These are phyloP conservation scores for Tipula unca DNA, from an alignment of 2,888 invertebrate species.

Conservation along the genomic window DNA sequence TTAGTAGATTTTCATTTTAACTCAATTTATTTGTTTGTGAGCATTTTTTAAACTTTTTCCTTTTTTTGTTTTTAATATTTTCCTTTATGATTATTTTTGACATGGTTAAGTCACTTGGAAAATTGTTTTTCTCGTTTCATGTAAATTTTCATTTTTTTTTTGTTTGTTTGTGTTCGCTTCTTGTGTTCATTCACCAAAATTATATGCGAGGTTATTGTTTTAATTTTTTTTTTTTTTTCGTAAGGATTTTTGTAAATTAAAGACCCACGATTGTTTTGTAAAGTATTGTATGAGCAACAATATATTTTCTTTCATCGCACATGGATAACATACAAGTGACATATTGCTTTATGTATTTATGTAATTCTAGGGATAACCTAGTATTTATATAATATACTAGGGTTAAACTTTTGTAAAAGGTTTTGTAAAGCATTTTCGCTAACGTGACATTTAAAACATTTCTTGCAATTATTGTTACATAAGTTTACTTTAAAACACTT, in stretches of 20 bases:
- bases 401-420: neutral
- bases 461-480: neutral
- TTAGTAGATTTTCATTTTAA: neutral
- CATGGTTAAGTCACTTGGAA: constrained; percentile 26
- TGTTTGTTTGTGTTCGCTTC: no score
- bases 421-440: neutral
- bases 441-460: neutral
- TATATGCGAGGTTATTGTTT: neutral
- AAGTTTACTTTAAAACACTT: no score
- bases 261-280: neutral
- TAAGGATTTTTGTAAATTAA: neutral
- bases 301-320: neutral
- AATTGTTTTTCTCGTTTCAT: constrained; percentile 24
- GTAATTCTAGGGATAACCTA: no score
- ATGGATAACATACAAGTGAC: neutral
- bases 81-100: constrained; percentile 26
- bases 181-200: neutral
- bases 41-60: neutral
- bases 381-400: neutral
- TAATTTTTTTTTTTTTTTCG: neutral
- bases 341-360: no score
- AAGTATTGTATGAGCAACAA: neutral
- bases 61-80: neutral
- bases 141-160: neutral
- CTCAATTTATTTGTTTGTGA: neutral